Evolutionary conservation across 2,113 vertebrate species (phyloP).

Genomic region (Psophia crepitans): DNA sequence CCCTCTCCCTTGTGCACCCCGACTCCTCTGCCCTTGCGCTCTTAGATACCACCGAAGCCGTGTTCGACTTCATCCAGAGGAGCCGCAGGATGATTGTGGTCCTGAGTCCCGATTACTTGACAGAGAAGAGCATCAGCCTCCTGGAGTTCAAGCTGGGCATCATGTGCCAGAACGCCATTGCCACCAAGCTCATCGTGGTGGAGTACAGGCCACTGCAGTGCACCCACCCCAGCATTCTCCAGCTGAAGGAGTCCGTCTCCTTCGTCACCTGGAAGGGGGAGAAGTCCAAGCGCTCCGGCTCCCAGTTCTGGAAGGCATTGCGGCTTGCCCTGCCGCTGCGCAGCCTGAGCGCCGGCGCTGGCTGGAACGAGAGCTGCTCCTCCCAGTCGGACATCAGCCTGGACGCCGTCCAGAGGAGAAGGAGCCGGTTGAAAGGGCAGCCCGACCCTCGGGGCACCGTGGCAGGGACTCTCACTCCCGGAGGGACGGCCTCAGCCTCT

Average conservation of each 20-base stretch:
- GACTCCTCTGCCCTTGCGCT: slow-evolving; percentile 11
- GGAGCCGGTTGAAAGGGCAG: slow-evolving; percentile 65
- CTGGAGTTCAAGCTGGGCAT: slow-evolving; percentile 89
- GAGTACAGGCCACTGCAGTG: slow-evolving; percentile 79
- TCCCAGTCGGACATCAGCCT: slow-evolving; percentile 88
- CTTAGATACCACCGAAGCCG: slow-evolving; percentile 83
- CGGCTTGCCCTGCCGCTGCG: slow-evolving; percentile 83
- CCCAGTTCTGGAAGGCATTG: slow-evolving; percentile 88
- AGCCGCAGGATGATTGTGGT: slow-evolving; percentile 89
- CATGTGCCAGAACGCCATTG: slow-evolving; percentile 81
- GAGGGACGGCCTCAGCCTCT: background rate
- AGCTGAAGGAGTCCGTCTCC: slow-evolving; percentile 79
- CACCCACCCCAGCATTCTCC: slow-evolving; percentile 76
- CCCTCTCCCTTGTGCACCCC: background rate
- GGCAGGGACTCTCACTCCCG: background rate
- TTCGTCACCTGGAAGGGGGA: slow-evolving; percentile 84
- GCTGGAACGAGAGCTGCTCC: slow-evolving; percentile 90
- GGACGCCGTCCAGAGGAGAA: slow-evolving; percentile 68
- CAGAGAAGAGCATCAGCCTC: slow-evolving; percentile 88
- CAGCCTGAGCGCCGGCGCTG: slow-evolving; percentile 76
- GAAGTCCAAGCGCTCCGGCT: slow-evolving; percentile 75
- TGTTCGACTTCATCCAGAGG: slow-evolving; percentile 86
- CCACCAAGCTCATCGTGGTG: slow-evolving; percentile 80
- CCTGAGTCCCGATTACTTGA: slow-evolving; percentile 83
- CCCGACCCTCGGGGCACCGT: background rate